Evolutionary conservation across 2,797 vertebrate genomes (phyloP).

Genomic region (Sebastiscus tertius): DNA sequence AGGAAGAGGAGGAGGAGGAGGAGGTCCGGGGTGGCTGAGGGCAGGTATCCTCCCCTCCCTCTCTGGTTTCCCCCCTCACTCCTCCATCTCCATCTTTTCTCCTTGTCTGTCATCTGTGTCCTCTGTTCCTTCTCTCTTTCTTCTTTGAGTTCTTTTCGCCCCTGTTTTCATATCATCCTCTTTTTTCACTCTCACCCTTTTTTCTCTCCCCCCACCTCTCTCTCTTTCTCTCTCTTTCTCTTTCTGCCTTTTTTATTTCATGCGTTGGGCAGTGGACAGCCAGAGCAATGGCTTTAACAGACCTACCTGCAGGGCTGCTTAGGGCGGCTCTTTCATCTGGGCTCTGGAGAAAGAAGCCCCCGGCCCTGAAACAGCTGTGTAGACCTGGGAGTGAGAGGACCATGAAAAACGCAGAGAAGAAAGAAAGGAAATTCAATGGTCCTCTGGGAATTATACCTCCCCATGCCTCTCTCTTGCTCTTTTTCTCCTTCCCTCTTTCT

Average conservation of each 20-base stretch:
- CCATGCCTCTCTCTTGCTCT: slow-evolving; percentile 43
- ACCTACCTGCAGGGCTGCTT: slow-evolving; percentile 85
- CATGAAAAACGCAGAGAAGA: slow-evolving; percentile 80
- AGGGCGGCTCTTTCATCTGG: slow-evolving; percentile 86
- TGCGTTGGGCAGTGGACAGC: slow-evolving; percentile 72
- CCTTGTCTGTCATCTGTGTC: slow-evolving; percentile 55
- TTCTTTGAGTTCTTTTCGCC: slow-evolving; percentile 32
- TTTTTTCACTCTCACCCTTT: slow-evolving; percentile 38
- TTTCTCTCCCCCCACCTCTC: slow-evolving; percentile 26
- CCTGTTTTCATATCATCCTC: slow-evolving; percentile 45
- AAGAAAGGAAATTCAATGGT: slow-evolving; percentile 81
- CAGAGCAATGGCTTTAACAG: slow-evolving; percentile 85
- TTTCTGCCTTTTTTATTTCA: slow-evolving; percentile 66
- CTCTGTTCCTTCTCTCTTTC: slow-evolving; percentile 39
- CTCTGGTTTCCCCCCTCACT: not conserved
- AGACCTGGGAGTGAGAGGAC: slow-evolving; percentile 80
- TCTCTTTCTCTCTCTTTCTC: slow-evolving; percentile 15
- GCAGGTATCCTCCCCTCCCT: slow-evolving; percentile 49
- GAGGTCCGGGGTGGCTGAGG: slow-evolving; percentile 38
- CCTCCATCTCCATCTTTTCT: slow-evolving; percentile 37
- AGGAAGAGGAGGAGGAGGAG: not conserved
- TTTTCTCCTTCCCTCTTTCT: slow-evolving; percentile 24
- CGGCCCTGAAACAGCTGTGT: slow-evolving; percentile 84
- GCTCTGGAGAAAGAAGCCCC: slow-evolving; percentile 85
- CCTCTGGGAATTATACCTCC: slow-evolving; percentile 76